These are phyloP conservation scores for Sinelater perroti DNA, from an alignment of 2,888 invertebrate genomes.

Conservation along the genomic window DNA sequence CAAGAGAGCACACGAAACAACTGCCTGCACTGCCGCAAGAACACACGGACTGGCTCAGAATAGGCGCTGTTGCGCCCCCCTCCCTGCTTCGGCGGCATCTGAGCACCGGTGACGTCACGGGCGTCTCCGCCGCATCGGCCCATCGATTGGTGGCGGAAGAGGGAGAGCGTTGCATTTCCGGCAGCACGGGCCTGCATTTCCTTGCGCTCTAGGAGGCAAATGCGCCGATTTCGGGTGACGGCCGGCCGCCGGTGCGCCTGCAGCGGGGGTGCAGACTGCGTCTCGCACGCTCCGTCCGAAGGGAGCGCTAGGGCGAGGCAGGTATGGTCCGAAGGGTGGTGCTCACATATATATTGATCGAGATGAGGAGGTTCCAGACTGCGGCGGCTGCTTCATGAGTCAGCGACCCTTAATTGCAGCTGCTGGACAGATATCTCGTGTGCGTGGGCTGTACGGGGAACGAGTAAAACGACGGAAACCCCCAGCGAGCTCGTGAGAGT, in stretches of 20 bases:
- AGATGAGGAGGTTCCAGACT: conserved; percentile 42
- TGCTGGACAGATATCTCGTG: conserved; percentile 32
- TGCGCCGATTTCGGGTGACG: neutral
- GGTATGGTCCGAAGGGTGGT: conserved; percentile 35
- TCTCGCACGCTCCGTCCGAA: conserved; percentile 10
- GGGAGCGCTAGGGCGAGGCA: conserved; percentile 32
- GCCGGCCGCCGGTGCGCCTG: neutral
- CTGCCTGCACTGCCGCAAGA: too few relatives aligned
- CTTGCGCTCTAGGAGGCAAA: neutral
- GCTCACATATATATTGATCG: conserved; percentile 42
- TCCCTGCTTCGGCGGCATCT: conserved; percentile 40
- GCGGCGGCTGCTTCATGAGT: conserved; percentile 40
- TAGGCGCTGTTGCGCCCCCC: conserved; percentile 27
- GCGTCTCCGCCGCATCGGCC: conserved; percentile 54
- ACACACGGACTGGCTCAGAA: conserved; percentile 36
- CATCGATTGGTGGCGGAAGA: conserved; percentile 33
- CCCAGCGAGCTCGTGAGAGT: too few relatives aligned
- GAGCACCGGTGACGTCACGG: conserved; percentile 62
- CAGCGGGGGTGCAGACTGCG: conserved; percentile 38
- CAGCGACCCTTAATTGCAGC: conserved; percentile 41
- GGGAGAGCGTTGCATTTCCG: conserved; percentile 38
- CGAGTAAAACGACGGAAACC: too few relatives aligned
- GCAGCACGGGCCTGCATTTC: neutral
- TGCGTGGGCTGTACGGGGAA: conserved; percentile 12
- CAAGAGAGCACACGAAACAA: too few relatives aligned